Conservation (phyloP, 2,113 vertebrate genomes). For the Otus sunia region DNA sequence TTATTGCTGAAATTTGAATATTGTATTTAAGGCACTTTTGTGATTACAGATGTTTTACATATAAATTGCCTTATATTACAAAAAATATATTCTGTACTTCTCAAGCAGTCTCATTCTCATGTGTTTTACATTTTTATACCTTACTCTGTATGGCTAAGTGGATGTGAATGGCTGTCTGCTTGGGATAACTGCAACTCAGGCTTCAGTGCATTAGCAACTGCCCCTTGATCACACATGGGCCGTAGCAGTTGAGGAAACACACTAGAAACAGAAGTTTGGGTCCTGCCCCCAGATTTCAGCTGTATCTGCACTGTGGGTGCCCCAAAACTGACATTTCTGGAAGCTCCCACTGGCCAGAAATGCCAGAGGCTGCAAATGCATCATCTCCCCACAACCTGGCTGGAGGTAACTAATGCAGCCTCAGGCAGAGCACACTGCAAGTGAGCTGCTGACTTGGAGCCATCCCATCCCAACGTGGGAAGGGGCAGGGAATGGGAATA, state of each 20-base stretch:
- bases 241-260: background rate
- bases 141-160: slow-evolving; percentile 11
- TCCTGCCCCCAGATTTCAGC: background rate
- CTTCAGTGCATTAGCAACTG: background rate
- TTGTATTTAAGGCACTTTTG: slow-evolving; percentile 72
- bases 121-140: slow-evolving; percentile 66
- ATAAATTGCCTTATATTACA: slow-evolving; percentile 75
- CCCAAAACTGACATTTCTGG: background rate
- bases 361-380: background rate
- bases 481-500: background rate
- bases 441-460: background rate
- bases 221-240: accelerated
- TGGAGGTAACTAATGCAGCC: background rate
- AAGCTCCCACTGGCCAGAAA: background rate
- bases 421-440: background rate
- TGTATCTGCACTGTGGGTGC: background rate
- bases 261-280: background rate
- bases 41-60: slow-evolving; percentile 77
- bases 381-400: no score
- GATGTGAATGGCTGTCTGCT: slow-evolving; percentile 41
- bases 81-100: slow-evolving; percentile 26
- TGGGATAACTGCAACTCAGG: background rate
- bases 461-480: background rate
- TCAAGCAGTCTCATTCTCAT: slow-evolving; percentile 28
- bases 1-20: slow-evolving; percentile 74